Evolutionary conservation across 92 coral and sea anemone species (phyloP), one percentile per base, ranked within the genome.

Genomic region (Phenganax subtilis): DNA sequence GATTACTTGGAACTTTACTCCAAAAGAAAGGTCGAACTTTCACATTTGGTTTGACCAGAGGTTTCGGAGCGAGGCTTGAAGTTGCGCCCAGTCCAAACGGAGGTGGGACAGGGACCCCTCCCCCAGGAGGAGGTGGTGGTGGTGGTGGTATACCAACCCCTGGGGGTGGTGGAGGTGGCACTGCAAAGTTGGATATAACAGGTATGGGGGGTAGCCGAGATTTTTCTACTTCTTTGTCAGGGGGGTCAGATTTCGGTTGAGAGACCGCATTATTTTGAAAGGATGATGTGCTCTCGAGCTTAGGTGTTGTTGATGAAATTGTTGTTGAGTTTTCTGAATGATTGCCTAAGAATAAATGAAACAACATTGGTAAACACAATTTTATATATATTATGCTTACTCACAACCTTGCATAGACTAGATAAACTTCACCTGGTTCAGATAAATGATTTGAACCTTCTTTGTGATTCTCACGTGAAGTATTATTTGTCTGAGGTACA

Each of bases 21-120:
- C 98, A 94, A 85, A 90, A 94, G 85, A 93, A 92, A 10, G 97
- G 98, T 54, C 97, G 83, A 14, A 94, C 88, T 85, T 94, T 94
- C 16, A 85, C 83, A 71, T 87, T 94, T 51, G 98, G 88, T 51
- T 61, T 75, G 55, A 87, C 87, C 55, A 85, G 85, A 11, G 89
- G 88, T 77, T 81, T 88, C 12, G 75, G 66, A 70, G 91, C 92
- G 57, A 85, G 61, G 58, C 87, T 87, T 9, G 85, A 12, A 76
- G 86, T 88, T 62, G 87, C 78, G 12, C 83, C 89, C 72, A 76
- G 44, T 11, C 86, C 86, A 51, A 74, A 53, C 54, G 93, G 91
- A 58, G 94, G 94, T 25, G 94, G 94, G 11, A 88, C 86, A 44
- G 90, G 90, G 44, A 84, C 73, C 8, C 90, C 92, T n/a, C 87